These are phyloP conservation scores for Rhadinocentrus ornatus DNA, from an alignment of 2,797 vertebrate genomes.

Conservation along the genomic window DNA sequence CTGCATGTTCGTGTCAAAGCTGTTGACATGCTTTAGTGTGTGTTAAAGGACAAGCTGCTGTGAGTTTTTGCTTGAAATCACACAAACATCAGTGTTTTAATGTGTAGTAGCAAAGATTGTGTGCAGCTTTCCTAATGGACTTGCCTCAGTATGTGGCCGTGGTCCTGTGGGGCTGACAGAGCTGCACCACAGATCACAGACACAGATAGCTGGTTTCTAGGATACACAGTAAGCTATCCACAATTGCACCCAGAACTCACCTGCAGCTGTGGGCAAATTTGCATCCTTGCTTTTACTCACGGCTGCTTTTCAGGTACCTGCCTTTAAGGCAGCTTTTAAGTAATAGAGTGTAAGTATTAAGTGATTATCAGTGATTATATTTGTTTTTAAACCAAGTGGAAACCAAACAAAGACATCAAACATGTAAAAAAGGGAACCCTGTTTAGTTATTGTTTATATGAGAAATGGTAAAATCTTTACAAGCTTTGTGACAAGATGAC, in stretches of 20 bases:
- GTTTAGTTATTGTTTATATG: background rate
- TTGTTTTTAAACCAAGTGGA: conserved; percentile 6
- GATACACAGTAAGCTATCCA: conserved; percentile 20
- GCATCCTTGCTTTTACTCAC: conserved; percentile 5
- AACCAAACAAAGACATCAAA: conserved; percentile 10
- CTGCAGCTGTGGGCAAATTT: background rate
- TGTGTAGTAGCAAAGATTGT: background rate
- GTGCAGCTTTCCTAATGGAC: conserved; percentile 49
- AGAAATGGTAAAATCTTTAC: conserved; percentile 12
- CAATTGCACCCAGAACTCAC: background rate
- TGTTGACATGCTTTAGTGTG: conserved; percentile 58
- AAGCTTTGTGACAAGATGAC: conserved; percentile 5
- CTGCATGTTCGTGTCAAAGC: conserved; percentile 60
- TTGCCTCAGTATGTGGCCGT: conserved; percentile 35
- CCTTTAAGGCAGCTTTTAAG: background rate
- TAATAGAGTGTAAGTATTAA: background rate
- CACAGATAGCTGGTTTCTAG: conserved; percentile 19
- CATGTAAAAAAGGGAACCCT: background rate
- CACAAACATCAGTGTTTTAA: conserved; percentile 35
- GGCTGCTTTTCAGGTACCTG: background rate
- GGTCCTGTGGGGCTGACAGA: conserved; percentile 23
- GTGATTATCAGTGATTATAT: background rate
- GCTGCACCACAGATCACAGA: conserved; percentile 26
- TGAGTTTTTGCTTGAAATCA: conserved; percentile 42
- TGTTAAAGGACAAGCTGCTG: conserved; percentile 49